These are phyloP conservation scores for Malachius bipustulatus DNA, from an alignment of 2,888 invertebrate genomes.

Conservation along the genomic window DNA sequence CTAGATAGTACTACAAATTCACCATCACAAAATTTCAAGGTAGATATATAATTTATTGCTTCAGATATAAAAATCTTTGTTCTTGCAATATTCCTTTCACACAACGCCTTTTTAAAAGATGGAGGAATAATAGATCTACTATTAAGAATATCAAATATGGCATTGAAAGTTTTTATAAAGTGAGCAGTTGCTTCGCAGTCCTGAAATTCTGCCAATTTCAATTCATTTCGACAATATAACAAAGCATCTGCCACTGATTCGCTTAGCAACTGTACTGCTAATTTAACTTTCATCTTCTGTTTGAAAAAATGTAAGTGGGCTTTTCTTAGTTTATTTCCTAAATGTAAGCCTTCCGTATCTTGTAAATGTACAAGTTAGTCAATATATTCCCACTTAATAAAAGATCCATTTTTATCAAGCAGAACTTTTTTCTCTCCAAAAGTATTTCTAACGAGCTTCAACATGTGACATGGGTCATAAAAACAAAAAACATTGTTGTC, in stretches of 20 bases:
- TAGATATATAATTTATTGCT: neutral
- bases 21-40: neutral
- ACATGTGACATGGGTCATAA: conserved; percentile 17
- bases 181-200: conserved; percentile 13
- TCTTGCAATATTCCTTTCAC: conserved; percentile 1
- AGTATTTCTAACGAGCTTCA: conserved; percentile 19
- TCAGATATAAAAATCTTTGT: neutral
- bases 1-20: conserved; percentile 4
- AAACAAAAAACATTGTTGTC: conserved; percentile 11
- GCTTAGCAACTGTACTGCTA: conserved; percentile 16
- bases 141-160: conserved; percentile 18
- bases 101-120: conserved; percentile 5
- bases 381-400: conserved; percentile 13
- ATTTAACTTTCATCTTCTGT: conserved; percentile 16
- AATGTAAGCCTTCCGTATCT: conserved; percentile 14
- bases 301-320: conserved; percentile 12
- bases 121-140: conserved; percentile 1
- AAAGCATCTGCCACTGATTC: conserved; percentile 15
- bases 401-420: conserved; percentile 8
- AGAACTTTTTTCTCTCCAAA: conserved; percentile 18
- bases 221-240: conserved; percentile 8
- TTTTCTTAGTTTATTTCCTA: conserved; percentile 15
- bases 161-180: conserved; percentile 15
- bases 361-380: conserved; percentile 12
- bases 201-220: conserved; percentile 14